Base-by-base conservation (phyloP, 2,888 invertebrate genomes). In the Drosophila yooni region DNA sequence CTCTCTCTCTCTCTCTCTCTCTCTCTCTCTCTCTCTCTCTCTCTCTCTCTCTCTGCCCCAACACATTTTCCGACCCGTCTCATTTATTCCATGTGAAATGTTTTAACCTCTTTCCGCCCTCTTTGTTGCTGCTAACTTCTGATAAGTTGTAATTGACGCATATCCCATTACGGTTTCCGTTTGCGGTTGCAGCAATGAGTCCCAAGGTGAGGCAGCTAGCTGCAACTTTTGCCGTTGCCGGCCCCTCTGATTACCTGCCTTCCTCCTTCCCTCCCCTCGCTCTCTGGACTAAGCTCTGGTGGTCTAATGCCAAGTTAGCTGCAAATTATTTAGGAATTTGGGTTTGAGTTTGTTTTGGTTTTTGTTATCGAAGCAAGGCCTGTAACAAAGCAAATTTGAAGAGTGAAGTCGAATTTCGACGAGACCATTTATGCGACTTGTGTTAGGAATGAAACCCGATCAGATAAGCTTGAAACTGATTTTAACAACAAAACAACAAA, bases 161-260 rank as follows among this genome's bases (percentile, higher is more conserved):
- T 70, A 77, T 83, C 84, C 82, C 70, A 83, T 81, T 83, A 82
- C 87, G 70, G 75, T 75, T 85, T 85, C 79, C 80, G 73, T 65
- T 83, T 29, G 70, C 36, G 56, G 72, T 62, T 43, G 59, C 46
- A 43, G 71, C 40, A 50, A 51, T 50, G 61, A 36, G 25, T 31
- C 36, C 31, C 36, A 53, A 61, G 62, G 61, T 51, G 53, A 21
- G 43, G 61, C 69, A 67, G 46, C 33, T 70, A 56, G 33, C 34
- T 54, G 67, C 40, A 68, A 67, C 40, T 70, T 59, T 70, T 27
- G 38, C 27, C 15, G 27, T 56, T 43, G 56, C 13, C 34, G 21
- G 27, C 15, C 15, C 11, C 29, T 27, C 59, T 50, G 50, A 59
- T 46, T 59, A 36, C 46, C 15, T 10, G 27, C n/a, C 13, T 3